These are phyloP conservation scores for Tromatobia lineatoria DNA, from an alignment of 2,888 invertebrate species.

Conservation along the genomic window DNA sequence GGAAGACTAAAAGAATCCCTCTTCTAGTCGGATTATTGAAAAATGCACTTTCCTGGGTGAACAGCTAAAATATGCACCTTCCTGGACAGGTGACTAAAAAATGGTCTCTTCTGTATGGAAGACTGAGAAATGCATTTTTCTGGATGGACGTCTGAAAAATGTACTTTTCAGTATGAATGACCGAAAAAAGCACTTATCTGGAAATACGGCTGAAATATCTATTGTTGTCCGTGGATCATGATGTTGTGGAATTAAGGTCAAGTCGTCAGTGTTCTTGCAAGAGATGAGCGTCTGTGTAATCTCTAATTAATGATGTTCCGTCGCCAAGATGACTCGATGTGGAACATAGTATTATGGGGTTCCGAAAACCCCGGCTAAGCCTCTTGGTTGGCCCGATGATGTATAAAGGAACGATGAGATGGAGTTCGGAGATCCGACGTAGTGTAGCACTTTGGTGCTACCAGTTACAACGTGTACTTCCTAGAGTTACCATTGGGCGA, in stretches of 20 bases:
- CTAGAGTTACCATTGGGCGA: not conserved
- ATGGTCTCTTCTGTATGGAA: too few relatives aligned
- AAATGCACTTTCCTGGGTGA: too few relatives aligned
- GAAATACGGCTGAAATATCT: too few relatives aligned
- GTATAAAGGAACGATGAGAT: slow-evolving; percentile 1
- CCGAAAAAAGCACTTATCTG: too few relatives aligned
- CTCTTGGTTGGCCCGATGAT: not conserved
- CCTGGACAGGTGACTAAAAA: too few relatives aligned
- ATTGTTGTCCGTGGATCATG: not conserved
- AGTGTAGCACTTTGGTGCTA: not conserved
- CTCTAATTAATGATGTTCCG: not conserved
- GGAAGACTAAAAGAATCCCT: too few relatives aligned
- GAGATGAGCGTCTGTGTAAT: not conserved
- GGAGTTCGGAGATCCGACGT: not conserved
- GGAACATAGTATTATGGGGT: not conserved
- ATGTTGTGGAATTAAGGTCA: not conserved
- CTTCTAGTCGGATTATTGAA: too few relatives aligned
- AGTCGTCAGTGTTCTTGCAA: not conserved
- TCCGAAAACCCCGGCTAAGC: not conserved
- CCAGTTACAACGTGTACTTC: not conserved
- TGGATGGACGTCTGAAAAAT: too few relatives aligned
- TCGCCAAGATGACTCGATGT: not conserved
- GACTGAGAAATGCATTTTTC: too few relatives aligned
- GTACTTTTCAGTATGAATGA: too few relatives aligned
- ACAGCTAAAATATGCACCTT: too few relatives aligned